Conservation (phyloP, 2,113 vertebrate species). For the Centropus bengalensis region DNA sequence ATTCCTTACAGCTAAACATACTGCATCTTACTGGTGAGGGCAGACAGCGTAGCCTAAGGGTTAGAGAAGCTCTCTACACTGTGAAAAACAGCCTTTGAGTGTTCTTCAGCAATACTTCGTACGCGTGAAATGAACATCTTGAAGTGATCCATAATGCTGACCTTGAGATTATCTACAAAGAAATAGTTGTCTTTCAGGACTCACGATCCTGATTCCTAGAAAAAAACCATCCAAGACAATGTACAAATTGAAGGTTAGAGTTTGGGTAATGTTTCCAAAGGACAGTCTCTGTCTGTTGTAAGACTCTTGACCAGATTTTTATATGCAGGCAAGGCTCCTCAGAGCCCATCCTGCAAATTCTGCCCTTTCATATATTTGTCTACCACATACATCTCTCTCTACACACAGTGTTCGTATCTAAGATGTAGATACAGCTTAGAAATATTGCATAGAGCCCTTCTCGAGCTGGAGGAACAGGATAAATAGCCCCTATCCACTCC, state of each 20-base stretch:
- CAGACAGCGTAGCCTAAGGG: not conserved
- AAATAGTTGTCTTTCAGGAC: not conserved
- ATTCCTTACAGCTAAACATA: not conserved
- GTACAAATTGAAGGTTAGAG: not conserved
- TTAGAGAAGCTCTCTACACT: not conserved
- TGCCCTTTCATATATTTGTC: not conserved
- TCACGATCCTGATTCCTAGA: not conserved
- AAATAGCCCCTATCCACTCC: fast-evolving
- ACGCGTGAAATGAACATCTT: not conserved
- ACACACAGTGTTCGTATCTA: not conserved
- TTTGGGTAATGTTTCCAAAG: not conserved
- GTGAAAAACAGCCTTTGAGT: not conserved
- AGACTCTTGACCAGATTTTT: not conserved
- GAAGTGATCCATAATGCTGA: not conserved
- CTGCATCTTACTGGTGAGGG: not conserved
- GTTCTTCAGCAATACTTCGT: not conserved
- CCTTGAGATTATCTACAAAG: not conserved
- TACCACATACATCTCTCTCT: not conserved
- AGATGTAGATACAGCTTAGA: not conserved
- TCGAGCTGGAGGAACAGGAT: not conserved
- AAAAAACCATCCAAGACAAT: not conserved
- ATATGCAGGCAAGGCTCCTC: too few relatives aligned
- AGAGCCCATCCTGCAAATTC: not conserved
- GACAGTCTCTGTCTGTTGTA: not conserved
- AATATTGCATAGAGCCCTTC: not conserved